Percentiles rank a stretch among this genome's conserved stretches.
Evolutionary conservation across 2,888 invertebrate genomes (phyloP).

Genomic region (Drosophila differens): DNA sequence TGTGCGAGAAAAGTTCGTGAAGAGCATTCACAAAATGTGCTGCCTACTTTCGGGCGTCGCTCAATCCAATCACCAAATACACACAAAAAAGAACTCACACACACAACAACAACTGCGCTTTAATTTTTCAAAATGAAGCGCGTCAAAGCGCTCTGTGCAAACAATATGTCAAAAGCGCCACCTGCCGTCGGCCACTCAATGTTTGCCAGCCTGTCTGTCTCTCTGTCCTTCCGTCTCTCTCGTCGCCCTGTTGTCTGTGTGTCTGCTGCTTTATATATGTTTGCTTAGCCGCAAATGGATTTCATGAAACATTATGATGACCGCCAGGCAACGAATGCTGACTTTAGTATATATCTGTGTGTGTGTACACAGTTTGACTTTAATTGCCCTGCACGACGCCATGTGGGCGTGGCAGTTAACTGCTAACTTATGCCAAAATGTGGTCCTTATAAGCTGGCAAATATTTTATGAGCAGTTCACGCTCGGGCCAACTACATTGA

Average conservation of each 20-base stretch:
- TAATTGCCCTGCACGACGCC: constrained; percentile 46
- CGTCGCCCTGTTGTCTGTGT: constrained; percentile 9
- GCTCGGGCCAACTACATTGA: constrained; percentile 21
- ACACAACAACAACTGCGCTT: constrained; percentile 15
- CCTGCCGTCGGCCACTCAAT: constrained; percentile 32
- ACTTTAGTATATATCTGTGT: constrained; percentile 11
- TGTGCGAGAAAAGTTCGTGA: constrained; percentile 32
- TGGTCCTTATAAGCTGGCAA: constrained; percentile 29
- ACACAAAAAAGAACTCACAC: background rate
- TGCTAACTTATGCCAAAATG: constrained; percentile 39
- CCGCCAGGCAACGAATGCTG: constrained; percentile 45
- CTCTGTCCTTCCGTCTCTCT: constrained; percentile 5
- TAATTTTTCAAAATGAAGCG: constrained; percentile 62
- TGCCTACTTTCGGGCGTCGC: constrained; percentile 51
- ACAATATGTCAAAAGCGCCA: constrained; percentile 42
- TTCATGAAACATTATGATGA: constrained; percentile 57
- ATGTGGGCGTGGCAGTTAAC: constrained; percentile 28
- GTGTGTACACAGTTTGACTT: constrained; percentile 50
- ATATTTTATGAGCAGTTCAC: constrained; percentile 51
- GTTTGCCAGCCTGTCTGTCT: constrained; percentile 1
- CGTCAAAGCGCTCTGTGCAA: constrained; percentile 46
- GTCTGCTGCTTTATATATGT: constrained; percentile 40
- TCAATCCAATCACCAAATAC: constrained; percentile 6
- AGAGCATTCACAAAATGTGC: constrained; percentile 35
- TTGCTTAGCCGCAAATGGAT: constrained; percentile 63